These are phyloP conservation scores for Lordiphosa clarofinis DNA, from an alignment of 1,140 invertebrate species.

Conservation along the genomic window DNA sequence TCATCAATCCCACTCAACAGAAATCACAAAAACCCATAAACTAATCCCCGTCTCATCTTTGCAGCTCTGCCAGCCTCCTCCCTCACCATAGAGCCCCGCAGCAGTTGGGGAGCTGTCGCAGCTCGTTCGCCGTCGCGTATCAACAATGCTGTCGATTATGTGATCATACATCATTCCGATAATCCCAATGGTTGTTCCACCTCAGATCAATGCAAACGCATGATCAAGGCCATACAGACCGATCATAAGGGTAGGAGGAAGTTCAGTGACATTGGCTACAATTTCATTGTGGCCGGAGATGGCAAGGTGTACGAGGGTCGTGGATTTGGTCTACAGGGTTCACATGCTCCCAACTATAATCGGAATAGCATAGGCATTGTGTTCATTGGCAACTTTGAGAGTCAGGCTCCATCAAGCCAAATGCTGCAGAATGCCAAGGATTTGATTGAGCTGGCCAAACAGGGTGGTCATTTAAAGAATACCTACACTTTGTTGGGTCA, in stretches of 20 bases:
- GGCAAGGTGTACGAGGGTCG: conserved; percentile 85
- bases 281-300: conserved; percentile 81
- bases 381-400: conserved; percentile 82
- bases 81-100: conserved; percentile 65
- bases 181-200: conserved; percentile 82
- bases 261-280: conserved; percentile 88
- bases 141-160: conserved; percentile 82
- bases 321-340: conserved; percentile 85
- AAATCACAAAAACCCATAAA: neutral
- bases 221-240: conserved; percentile 83
- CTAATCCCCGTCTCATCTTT: conserved; percentile 3
- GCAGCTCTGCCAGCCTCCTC: conserved; percentile 30
- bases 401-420: conserved; percentile 80
- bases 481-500: conserved; percentile 83
- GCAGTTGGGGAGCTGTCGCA: conserved; percentile 64
- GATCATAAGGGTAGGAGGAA: conserved; percentile 82
- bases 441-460: conserved; percentile 84
- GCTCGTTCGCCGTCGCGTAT: conserved; percentile 65
- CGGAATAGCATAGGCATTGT: conserved; percentile 84
- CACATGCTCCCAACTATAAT: conserved; percentile 86
- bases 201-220: conserved; percentile 80
- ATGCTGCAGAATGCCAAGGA: conserved; percentile 83
- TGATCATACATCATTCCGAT: conserved; percentile 89
- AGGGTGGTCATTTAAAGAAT: conserved; percentile 50
- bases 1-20: conserved; percentile 30